A percentile compares a stretch with the other conserved stretches of the same genome.
These are phyloP conservation scores for Cacoxenus indagator DNA, from an alignment of 2,888 invertebrate genomes.

Conservation along the genomic window DNA sequence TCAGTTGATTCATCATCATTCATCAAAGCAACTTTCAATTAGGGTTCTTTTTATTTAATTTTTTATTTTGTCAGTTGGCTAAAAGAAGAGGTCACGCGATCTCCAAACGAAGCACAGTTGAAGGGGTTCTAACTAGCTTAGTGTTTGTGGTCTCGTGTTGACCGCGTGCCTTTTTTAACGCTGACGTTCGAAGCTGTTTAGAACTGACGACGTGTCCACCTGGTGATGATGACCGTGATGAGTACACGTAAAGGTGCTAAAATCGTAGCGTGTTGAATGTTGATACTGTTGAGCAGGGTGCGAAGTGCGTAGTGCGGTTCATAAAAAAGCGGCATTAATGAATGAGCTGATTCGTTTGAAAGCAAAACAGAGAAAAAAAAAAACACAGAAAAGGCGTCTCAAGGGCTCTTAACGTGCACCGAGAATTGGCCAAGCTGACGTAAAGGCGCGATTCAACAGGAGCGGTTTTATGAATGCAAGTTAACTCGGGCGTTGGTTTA, in stretches of 20 bases:
- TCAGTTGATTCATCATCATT: background rate
- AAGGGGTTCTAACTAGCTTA: no score
- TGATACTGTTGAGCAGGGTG: no score
- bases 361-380: no score
- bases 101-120: no score
- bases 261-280: background rate
- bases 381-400: background rate
- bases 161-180: no score
- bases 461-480: background rate
- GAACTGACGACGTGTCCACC: background rate
- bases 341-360: no score
- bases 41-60: background rate
- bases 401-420: no score
- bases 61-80: background rate
- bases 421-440: background rate
- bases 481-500: background rate
- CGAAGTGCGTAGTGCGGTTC: background rate
- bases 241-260: conserved; percentile 9
- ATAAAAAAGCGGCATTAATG: conserved; percentile 9
- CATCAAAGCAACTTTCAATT: background rate
- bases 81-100: background rate
- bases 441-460: background rate
- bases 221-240: background rate
- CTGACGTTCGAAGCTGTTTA: no score
- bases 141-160: no score